Conservation (phyloP, 2,113 vertebrate species). For the Silurus meridionalis region DNA sequence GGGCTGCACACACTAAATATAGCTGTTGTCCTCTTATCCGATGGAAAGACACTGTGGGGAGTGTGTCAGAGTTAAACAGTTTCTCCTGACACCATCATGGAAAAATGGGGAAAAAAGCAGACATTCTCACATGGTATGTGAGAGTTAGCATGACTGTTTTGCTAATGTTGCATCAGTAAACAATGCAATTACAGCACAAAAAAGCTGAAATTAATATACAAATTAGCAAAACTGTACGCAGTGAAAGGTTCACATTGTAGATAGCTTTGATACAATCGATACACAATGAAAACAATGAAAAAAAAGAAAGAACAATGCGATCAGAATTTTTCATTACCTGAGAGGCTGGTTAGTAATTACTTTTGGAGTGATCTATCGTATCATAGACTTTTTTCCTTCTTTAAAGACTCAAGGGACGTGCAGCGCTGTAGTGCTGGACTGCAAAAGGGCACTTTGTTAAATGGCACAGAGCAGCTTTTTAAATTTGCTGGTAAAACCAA, state of each 20-base stretch:
- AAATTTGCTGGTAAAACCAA: not conserved
- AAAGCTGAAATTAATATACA: not conserved
- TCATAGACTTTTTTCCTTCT: not conserved
- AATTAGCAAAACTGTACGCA: not conserved
- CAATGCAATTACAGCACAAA: not conserved
- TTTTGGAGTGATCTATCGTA: not conserved
- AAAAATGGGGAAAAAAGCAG: not conserved
- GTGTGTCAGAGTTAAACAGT: slow-evolving; percentile 56
- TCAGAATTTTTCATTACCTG: not conserved
- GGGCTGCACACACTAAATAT: slow-evolving; percentile 66
- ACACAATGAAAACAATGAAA: not conserved
- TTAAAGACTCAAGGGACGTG: not conserved
- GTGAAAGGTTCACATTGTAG: not conserved
- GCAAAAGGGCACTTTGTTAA: slow-evolving; percentile 7
- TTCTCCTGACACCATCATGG: slow-evolving; percentile 62
- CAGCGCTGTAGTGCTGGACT: not conserved
- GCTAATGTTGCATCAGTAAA: not conserved
- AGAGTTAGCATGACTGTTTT: not conserved
- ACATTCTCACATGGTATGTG: not conserved
- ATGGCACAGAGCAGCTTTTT: not conserved
- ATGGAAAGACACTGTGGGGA: slow-evolving; percentile 64
- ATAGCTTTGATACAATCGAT: not conserved
- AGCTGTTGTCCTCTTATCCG: slow-evolving; percentile 63
- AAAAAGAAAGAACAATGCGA: not conserved
- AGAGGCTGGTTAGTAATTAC: slow-evolving; percentile 8